phyloP scores from a whole-genome alignment of 2,113 vertebrate genomes.

The Tichodroma muraria region DNA sequence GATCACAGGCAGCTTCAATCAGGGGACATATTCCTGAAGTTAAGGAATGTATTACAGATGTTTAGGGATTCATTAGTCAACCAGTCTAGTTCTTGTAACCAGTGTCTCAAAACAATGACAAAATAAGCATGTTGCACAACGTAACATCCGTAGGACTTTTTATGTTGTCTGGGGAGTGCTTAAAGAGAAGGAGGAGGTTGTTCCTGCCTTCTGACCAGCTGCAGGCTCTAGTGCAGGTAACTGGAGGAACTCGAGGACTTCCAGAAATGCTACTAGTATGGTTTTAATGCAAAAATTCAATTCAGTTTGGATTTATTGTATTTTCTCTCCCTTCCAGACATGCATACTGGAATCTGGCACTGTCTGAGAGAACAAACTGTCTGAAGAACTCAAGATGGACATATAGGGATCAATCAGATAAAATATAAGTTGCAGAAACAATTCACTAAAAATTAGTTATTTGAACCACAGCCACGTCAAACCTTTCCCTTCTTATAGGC shows the following conservation, averaged over 20 bases:
- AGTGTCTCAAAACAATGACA: background rate
- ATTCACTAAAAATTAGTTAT: background rate
- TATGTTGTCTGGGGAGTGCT: background rate
- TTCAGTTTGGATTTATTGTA: slow-evolving; percentile 35
- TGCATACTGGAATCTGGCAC: background rate
- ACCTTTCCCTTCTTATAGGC: background rate
- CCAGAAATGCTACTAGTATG: background rate
- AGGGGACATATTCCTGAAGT: background rate
- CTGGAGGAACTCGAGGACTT: background rate
- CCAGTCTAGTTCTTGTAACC: background rate
- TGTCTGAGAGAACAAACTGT: background rate
- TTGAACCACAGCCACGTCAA: slow-evolving; percentile 20
- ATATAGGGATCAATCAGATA: background rate
- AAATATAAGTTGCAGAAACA: background rate
- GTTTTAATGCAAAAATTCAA: slow-evolving; percentile 42
- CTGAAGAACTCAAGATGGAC: background rate
- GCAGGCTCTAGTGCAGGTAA: background rate
- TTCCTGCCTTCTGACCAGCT: slow-evolving; percentile 6
- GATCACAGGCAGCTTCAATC: background rate
- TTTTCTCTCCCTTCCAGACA: slow-evolving; percentile 21
- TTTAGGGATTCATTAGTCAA: background rate
- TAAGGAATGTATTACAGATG: background rate
- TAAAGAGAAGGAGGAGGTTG: background rate
- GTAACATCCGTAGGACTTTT: background rate
- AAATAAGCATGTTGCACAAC: background rate